These are phyloP conservation scores for Diabrotica undecimpunctata DNA, from an alignment of 1,140 invertebrate genomes.

Conservation along the genomic window DNA sequence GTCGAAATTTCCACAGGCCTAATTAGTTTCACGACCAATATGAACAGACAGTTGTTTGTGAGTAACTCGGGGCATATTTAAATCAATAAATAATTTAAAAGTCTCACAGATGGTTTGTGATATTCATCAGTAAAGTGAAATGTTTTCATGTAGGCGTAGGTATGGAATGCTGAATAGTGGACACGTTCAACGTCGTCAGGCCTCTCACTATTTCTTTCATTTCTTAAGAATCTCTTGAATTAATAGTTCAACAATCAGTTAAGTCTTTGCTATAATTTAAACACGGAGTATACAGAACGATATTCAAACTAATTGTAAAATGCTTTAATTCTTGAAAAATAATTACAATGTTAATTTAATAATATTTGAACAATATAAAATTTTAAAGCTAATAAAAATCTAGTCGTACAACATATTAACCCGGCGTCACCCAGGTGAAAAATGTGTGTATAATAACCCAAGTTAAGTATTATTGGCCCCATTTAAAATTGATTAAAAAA, in stretches of 20 bases:
- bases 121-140: constrained; percentile 13
- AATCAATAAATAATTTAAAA: constrained; percentile 3
- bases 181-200: neutral
- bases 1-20: neutral
- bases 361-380: too few species aligned
- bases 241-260: neutral
- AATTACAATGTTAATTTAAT: too few species aligned
- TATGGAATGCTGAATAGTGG: constrained; percentile 1
- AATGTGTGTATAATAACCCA: too few species aligned
- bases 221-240: neutral
- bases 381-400: too few species aligned
- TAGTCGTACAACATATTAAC: too few species aligned
- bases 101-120: constrained; percentile 9
- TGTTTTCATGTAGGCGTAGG: neutral
- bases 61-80: neutral
- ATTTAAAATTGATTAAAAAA: too few species aligned
- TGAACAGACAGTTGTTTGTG: neutral
- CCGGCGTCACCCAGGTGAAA: too few species aligned
- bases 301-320: too few species aligned
- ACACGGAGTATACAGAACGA: too few species aligned
- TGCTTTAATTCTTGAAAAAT: too few species aligned
- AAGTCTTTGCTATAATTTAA: neutral
- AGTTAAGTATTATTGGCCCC: too few species aligned
- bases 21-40: neutral
- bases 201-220: constrained; percentile 7